Percentiles rank a stretch among this genome's conserved stretches.
Conservation (phyloP, 2,888 invertebrate species). For the Bugulina stolonifera region DNA sequence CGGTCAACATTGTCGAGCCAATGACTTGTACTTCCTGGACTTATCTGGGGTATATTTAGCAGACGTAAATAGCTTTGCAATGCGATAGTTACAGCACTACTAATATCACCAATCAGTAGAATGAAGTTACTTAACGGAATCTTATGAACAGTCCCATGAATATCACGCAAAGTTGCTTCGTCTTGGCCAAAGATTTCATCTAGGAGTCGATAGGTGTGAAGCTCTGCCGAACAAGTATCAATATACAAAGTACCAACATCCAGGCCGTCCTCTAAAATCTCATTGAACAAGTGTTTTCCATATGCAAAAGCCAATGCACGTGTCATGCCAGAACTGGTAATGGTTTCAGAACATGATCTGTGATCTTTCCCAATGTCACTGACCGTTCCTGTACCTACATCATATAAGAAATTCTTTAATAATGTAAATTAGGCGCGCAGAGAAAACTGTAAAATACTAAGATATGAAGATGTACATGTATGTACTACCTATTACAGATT, state of each 20-base stretch:
- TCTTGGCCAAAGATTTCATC: neutral
- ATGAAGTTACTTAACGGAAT: neutral
- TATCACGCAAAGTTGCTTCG: neutral
- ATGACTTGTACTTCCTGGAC: neutral
- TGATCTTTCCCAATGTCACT: neutral
- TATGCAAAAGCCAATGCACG: neutral
- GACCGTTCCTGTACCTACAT: neutral
- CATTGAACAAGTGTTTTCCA: neutral
- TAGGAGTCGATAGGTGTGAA: neutral
- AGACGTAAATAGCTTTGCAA: neutral
- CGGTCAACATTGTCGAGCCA: neutral
- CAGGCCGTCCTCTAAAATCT: neutral
- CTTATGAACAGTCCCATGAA: neutral
- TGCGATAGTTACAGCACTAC: neutral
- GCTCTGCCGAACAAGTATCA: neutral
- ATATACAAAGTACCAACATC: neutral
- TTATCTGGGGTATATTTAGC: neutral
- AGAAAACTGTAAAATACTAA: too few relatives aligned
- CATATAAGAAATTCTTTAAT: too few relatives aligned
- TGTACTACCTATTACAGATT: too few relatives aligned
- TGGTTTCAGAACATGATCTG: neutral
- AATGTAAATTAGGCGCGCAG: too few relatives aligned
- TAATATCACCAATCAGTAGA: neutral
- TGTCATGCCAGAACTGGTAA: neutral
- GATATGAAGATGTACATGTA: too few relatives aligned